phyloP scores from a whole-genome alignment of 2,888 invertebrate genomes.

The Girardia tigrina region DNA sequence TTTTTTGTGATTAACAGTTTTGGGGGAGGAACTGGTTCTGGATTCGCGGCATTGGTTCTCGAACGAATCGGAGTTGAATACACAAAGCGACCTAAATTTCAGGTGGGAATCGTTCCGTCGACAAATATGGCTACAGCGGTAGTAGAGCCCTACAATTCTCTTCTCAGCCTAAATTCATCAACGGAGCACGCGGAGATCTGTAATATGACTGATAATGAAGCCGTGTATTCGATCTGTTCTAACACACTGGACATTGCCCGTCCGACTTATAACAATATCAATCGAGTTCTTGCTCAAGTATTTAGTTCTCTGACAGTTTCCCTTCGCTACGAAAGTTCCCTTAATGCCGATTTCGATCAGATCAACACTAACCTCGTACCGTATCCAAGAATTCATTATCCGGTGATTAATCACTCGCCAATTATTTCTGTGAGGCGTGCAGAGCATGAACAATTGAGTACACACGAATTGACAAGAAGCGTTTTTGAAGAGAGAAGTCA shows the following conservation, averaged over 20 bases:
- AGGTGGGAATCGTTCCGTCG: slow-evolving; percentile 45
- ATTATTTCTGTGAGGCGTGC: slow-evolving; percentile 43
- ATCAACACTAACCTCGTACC: slow-evolving; percentile 49
- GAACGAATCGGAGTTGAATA: slow-evolving; percentile 58
- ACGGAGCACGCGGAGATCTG: slow-evolving; percentile 82
- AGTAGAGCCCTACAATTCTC: slow-evolving; percentile 64
- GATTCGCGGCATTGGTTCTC: slow-evolving; percentile 52
- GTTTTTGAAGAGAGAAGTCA: slow-evolving; percentile 44
- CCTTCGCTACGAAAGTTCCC: slow-evolving; percentile 51
- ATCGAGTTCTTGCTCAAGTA: slow-evolving; percentile 81
- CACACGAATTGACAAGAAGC: slow-evolving; percentile 43
- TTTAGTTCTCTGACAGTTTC: slow-evolving; percentile 49
- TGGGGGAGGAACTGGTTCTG: slow-evolving; percentile 45
- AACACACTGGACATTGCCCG: slow-evolving; percentile 68
- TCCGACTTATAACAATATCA: slow-evolving; percentile 73
- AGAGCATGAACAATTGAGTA: slow-evolving; percentile 43
- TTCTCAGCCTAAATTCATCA: slow-evolving; percentile 82
- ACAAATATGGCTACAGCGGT: slow-evolving; percentile 43
- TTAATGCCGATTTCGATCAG: slow-evolving; percentile 52
- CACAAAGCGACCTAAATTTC: slow-evolving; percentile 48
- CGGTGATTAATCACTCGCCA: slow-evolving; percentile 60
- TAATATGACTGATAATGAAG: slow-evolving; percentile 45
- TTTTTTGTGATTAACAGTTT: slow-evolving; percentile 61
- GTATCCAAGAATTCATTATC: slow-evolving; percentile 65
- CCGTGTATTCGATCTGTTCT: slow-evolving; percentile 54